Evolutionary conservation across 2,113 vertebrate genomes (phyloP), one percentile per base, ranked within the genome.

Genomic region (Hylia prasina): DNA sequence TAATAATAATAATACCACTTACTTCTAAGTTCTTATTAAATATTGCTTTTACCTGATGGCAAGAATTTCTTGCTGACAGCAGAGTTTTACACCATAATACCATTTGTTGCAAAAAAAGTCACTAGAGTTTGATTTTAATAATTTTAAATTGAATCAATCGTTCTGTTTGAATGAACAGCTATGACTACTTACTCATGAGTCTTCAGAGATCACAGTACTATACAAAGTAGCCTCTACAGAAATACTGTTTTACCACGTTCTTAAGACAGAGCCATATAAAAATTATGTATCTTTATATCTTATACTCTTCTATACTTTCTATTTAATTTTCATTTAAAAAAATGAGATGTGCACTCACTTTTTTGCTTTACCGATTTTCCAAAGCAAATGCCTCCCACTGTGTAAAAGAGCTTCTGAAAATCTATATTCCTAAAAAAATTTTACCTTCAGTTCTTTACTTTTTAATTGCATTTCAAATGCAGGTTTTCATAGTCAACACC

Each of bases 321-420:
- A 39, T 11, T 11, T 35, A 15, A 56, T 72, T 58, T 92, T 69
- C n/a, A 40, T 37, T 8, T 4, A 31, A 64, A 48, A 64, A 68
- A 3, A 54, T 44, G 9, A 66, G 11, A 72, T 7, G 7, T 0
- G 1, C 13, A 2, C 11, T 76, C 20, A 42, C 7, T 25, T 69
- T 80, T 40, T 57, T 70, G 11, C 33, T 35, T 58, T 47, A 88
- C 5, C 7, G 16, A n/a, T 19, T 35, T 60, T 77, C 13, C 31
- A 81, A 87, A 75, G 16, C 10, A 82, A 84, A 65, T 39, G 25
- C 15, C 12, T 81, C 12, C 20, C 25, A 63, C 22, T 8, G 3
- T 61, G 22, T 65, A 11, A 33, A 82, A 53, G 15, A 12, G 0
- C 6, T 58, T 76, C 75, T 50, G 20, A 71, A 89, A 82, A 64